phyloP scores from a whole-genome alignment of 2,113 vertebrate species.

The Boleophthalmus pectinirostris region DNA sequence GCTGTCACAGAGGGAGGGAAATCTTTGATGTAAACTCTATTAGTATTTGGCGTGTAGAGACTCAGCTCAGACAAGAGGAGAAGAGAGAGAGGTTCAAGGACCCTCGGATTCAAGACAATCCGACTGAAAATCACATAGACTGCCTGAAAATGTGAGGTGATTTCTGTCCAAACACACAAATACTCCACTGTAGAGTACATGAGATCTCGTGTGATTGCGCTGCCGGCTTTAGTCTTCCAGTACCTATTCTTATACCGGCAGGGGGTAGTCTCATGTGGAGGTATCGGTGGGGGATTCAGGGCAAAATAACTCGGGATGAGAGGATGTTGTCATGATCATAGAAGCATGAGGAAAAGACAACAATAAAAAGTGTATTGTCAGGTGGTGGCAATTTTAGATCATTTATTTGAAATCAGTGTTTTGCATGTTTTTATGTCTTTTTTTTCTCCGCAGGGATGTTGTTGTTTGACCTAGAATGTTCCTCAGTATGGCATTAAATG shows the following conservation, averaged over 20 bases:
- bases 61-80: conserved; percentile 28
- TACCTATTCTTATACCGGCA: background rate
- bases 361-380: background rate
- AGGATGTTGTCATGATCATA: background rate
- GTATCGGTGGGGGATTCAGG: background rate
- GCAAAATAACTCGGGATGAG: background rate
- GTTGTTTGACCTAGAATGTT: too few species aligned
- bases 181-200: background rate
- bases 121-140: conserved; percentile 11
- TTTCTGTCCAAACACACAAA: background rate
- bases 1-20: conserved; percentile 52
- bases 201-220: background rate
- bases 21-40: conserved; percentile 63
- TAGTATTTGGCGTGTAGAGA: conserved; percentile 49
- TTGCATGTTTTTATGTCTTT: too few species aligned
- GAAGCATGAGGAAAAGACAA: background rate
- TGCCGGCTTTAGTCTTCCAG: background rate
- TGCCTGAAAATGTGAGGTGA: background rate
- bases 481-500: too few species aligned
- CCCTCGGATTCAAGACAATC: conserved; percentile 10
- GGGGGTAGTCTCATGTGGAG: background rate
- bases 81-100: conserved; percentile 24
- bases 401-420: too few species aligned
- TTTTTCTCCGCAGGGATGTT: too few species aligned
- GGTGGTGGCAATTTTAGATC: too few species aligned